Base-by-base conservation (phyloP, 2,797 vertebrate genomes). In the Etheostoma perlongum region DNA sequence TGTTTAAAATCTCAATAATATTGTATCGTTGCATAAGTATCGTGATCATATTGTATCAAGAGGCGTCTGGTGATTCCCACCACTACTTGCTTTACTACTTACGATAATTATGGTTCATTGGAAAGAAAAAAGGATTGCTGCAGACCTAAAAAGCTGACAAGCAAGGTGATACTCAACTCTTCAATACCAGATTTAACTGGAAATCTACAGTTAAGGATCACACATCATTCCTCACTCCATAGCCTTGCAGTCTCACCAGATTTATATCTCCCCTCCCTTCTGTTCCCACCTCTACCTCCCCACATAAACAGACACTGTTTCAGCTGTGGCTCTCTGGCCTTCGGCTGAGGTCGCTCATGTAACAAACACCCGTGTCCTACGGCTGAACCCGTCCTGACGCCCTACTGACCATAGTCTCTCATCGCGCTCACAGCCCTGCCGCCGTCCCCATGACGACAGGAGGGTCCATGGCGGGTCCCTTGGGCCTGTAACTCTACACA, bases 291-390 rank as follows among this genome's bases (percentile, higher is more conserved):
- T 76, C 66, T 18, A 7, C 53, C 13, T 74, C 60, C 53, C 25
- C 79, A 78, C 84, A 86, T 77, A 82, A 80, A 78, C 82, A 79
- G 84, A 85, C 84, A 84, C 78, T 72, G 78, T 92, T 86, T 86
- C 85, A 84, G 76, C 80, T 51, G 64, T 60, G 85, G 75, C 81
- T 81, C 85, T 81, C 70, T 89, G 85, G 89, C 82, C 86, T 87
- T 76, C 72, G 74, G 64, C 80, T 51, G 85, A 78, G 80, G 79
- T 88, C 49, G 67, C 74, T 49, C 65, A 8, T 90, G 94, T 93
- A 95, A 95, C 67, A 12, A 78, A 95, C 91, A 94, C 94, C 93
- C 6, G 66, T 94, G 94, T 92, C 94, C 94, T 55, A 65, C 82
- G 48, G 77, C 70, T 95, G 94, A 95, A 95, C 94, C 85, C 69